Conservation (phyloP, 2,888 invertebrate genomes). For the Bimastos eiseni region DNA sequence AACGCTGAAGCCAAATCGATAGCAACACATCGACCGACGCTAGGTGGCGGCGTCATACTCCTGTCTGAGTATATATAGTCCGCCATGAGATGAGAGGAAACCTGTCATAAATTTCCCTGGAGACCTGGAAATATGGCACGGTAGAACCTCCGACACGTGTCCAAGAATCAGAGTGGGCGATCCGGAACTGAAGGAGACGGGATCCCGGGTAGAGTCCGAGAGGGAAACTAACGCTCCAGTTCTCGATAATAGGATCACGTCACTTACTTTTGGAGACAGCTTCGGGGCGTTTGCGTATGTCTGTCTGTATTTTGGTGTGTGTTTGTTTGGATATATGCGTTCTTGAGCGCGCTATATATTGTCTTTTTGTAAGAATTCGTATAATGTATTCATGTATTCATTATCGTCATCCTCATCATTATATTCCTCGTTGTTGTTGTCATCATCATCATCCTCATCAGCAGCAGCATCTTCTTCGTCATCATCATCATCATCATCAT, state of each 20-base stretch:
- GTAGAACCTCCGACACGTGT: neutral
- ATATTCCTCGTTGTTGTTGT: neutral
- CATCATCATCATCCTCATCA: too few species aligned
- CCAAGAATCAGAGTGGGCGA: neutral
- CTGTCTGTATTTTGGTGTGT: neutral
- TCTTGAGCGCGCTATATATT: too few species aligned
- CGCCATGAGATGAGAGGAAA: neutral
- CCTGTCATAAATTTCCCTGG: neutral
- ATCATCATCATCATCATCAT: neutral
- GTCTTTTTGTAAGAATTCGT: too few species aligned
- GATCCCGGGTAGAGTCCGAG: neutral
- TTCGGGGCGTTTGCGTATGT: neutral
- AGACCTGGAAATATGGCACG: neutral
- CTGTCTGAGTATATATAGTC: neutral
- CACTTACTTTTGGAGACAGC: neutral
- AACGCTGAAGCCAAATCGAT: neutral
- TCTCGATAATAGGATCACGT: neutral
- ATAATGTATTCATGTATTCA: neutral
- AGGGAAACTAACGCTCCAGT: neutral
- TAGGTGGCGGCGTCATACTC: neutral
- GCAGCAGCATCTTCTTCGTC: too few species aligned
- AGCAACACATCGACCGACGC: neutral
- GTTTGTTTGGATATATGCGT: neutral
- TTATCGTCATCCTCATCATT: neutral
- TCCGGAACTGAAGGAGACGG: neutral